Evolutionary conservation across 2,888 invertebrate genomes (phyloP).

Genomic region (Matsumyia berberina): DNA sequence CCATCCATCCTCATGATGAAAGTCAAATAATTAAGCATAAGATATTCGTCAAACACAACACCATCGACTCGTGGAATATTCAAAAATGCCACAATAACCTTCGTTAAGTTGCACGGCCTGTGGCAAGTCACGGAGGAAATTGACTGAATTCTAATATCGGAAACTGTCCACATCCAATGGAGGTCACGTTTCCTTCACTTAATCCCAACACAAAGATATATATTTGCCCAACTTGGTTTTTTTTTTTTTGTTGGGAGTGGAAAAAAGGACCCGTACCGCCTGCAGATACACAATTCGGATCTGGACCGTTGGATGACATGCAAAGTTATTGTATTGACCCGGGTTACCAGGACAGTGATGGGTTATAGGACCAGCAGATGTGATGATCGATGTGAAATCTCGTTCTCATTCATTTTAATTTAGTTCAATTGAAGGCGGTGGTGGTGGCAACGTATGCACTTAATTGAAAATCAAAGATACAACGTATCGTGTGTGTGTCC

Average conservation of each 20-base stretch:
- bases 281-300: constrained; percentile 1
- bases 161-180: constrained; percentile 29
- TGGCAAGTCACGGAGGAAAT: constrained; percentile 39
- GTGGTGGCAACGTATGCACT: constrained; percentile 21
- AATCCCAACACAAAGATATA: constrained; percentile 26
- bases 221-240: constrained; percentile 1
- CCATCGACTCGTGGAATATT: constrained; percentile 1
- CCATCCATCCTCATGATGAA: neutral
- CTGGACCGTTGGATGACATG: neutral
- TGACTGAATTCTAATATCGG: constrained; percentile 35
- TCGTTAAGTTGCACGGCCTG: constrained; percentile 25
- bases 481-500: constrained; percentile 11
- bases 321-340: constrained; percentile 8
- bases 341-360: neutral
- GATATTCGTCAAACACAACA: neutral
- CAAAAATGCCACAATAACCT: constrained; percentile 30
- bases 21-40: constrained; percentile 10
- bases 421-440: constrained; percentile 44
- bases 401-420: constrained; percentile 52
- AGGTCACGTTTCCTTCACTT: constrained; percentile 42
- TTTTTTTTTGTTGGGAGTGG: neutral
- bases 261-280: constrained; percentile 12
- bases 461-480: constrained; percentile 49
- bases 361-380: constrained; percentile 8
- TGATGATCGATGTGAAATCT: constrained; percentile 45